Conservation (phyloP, 2,113 vertebrate species). For the Platichthys stellatus region DNA sequence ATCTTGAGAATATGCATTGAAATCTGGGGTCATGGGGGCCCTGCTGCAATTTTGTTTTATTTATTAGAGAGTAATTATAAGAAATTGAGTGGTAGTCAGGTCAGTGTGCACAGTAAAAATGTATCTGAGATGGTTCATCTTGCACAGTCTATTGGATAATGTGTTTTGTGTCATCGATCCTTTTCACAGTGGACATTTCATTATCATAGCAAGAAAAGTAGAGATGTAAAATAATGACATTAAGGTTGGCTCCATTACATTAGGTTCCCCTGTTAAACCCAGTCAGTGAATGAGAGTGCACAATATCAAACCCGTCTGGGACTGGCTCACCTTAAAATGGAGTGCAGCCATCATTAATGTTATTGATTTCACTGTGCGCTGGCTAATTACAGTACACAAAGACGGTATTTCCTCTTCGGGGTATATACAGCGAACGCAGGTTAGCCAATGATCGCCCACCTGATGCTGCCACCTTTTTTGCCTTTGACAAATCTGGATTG, state of each 20-base stretch:
- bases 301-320: too few relatives aligned
- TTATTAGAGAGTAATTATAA: background rate
- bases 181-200: background rate
- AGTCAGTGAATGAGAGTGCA: too few relatives aligned
- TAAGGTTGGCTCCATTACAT: background rate
- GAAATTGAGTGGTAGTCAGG: background rate
- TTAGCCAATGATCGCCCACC: too few relatives aligned
- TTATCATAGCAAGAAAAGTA: background rate
- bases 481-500: too few relatives aligned
- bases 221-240: conserved; percentile 4
- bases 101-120: background rate
- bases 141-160: background rate
- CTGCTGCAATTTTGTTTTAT: too few relatives aligned
- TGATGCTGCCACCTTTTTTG: too few relatives aligned
- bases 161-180: background rate
- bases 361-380: background rate
- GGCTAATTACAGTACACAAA: background rate
- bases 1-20: background rate
- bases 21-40: background rate
- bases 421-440: background rate
- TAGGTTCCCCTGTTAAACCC: background rate
- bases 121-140: background rate
- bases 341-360: background rate
- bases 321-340: background rate
- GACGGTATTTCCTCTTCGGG: too few relatives aligned